These are phyloP conservation scores for Lamellibrachia columna DNA, from an alignment of 2,888 invertebrate species.

Conservation along the genomic window DNA sequence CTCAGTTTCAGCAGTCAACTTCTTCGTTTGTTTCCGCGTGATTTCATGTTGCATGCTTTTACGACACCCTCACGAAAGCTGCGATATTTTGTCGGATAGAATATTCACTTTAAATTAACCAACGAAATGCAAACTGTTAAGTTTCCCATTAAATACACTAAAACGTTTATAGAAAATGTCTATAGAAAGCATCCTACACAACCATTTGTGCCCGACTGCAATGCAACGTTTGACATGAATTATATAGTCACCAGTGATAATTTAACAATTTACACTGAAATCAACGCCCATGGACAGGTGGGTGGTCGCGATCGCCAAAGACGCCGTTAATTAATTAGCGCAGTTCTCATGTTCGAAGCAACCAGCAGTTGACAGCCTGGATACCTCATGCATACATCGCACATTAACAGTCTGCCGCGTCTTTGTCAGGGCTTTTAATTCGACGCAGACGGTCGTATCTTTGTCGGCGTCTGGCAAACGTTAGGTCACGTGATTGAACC, in stretches of 20 bases:
- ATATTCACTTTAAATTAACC: too few relatives aligned
- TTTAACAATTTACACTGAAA: neutral
- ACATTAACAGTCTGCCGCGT: neutral
- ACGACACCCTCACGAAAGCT: too few relatives aligned
- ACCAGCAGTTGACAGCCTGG: neutral
- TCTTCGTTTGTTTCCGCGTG: too few relatives aligned
- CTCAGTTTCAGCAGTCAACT: too few relatives aligned
- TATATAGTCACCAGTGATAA: neutral
- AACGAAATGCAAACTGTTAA: neutral
- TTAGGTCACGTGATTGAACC: neutral
- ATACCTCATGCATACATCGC: neutral
- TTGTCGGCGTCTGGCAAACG: neutral
- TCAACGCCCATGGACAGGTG: neutral
- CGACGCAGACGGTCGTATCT: neutral
- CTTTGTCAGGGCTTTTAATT: conserved; percentile 3
- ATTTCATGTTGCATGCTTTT: too few relatives aligned
- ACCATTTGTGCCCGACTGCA: neutral
- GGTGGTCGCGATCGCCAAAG: conserved; percentile 1
- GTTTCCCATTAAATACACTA: too few relatives aligned
- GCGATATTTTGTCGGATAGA: too few relatives aligned
- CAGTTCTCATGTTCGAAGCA: neutral
- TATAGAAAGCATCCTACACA: neutral
- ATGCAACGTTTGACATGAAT: neutral
- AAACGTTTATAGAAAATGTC: neutral
- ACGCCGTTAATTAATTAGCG: conserved; percentile 10